Base-by-base conservation (phyloP, 2,797 vertebrate species). In the Rhadinocentrus ornatus region DNA sequence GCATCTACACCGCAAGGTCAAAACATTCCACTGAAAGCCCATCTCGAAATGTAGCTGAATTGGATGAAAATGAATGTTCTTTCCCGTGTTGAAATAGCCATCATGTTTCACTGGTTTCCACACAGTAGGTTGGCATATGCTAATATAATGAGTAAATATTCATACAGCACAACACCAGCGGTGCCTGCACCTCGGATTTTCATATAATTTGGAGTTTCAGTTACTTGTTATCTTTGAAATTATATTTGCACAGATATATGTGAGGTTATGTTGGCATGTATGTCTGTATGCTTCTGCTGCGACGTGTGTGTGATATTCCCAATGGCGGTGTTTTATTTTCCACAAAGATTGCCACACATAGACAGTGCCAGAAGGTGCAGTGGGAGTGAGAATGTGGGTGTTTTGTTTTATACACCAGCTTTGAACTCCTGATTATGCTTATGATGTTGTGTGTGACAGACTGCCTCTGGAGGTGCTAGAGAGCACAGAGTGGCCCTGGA, bases 391-490 rank as follows among this genome's bases (percentile, higher is more conserved):
- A 59, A 76, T 73, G 91, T 92, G 87, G 91, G 91, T 77, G 92
- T 91, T 90, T 88, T 87, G 77, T 91, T 90, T 90, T 80, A 84
- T 85, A 77, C 77, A 78, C 83, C 82, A 81, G 86, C 89, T 87
- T 86, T 88, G 70, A 89, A 89, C 81, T 69, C 78, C 44, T 82
- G 88, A 90, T 92, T 91, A 90, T 86, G 89, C 73, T 79, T 86
- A 88, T 88, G 88, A 89, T 84, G 83, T 82, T 83, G 71, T 87
- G 88, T 89, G 90, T 91, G 91, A 92, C 92, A 89, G 83, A 77
- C 72, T 13, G 84, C 84, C 81, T 91, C 65, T 86, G 81, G 88
- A 87, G 78, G 78, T 82, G 84, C 81, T 81, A 37, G 46, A 80
- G 78, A 83, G 64, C 57, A 55, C 46, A 78, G 54, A 69, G 62